phyloP scores from a whole-genome alignment of 2,113 vertebrate genomes.

The Apodemus sylvaticus region DNA sequence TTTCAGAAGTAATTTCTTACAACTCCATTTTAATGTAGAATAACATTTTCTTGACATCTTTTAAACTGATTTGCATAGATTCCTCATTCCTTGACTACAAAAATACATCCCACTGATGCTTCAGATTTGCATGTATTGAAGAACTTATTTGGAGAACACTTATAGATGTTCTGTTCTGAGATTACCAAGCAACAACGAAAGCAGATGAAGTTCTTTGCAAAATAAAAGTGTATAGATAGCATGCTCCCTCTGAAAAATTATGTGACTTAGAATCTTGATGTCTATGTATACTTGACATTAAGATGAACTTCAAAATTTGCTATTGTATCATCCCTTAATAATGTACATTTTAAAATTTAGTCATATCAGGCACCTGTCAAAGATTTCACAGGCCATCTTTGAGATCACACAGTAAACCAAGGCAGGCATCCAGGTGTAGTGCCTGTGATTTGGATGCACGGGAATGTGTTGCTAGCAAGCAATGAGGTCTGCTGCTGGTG shows the following conservation, averaged over 20 bases:
- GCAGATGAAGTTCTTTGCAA: not conserved
- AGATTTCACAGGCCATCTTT: too few relatives aligned
- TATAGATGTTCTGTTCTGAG: not conserved
- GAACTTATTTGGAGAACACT: not conserved
- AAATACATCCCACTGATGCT: not conserved
- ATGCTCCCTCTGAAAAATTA: not conserved
- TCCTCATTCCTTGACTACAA: conserved; percentile 3
- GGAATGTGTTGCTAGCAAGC: too few relatives aligned
- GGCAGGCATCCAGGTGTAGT: too few relatives aligned
- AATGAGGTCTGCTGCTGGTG: too few relatives aligned
- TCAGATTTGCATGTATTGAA: not conserved
- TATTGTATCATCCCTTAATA: not conserved
- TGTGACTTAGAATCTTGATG: not conserved
- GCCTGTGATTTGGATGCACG: too few relatives aligned
- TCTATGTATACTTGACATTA: not conserved
- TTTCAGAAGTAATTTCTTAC: not conserved
- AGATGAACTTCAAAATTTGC: not conserved
- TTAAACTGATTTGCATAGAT: not conserved
- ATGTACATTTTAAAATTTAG: not conserved
- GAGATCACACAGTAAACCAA: too few relatives aligned
- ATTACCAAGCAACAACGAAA: not conserved
- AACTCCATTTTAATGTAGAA: not conserved
- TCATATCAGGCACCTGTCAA: not conserved
- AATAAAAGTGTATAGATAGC: not conserved
- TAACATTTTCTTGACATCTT: not conserved